Conservation (phyloP, 2,888 invertebrate species). For the Anoncus sp. region DNA sequence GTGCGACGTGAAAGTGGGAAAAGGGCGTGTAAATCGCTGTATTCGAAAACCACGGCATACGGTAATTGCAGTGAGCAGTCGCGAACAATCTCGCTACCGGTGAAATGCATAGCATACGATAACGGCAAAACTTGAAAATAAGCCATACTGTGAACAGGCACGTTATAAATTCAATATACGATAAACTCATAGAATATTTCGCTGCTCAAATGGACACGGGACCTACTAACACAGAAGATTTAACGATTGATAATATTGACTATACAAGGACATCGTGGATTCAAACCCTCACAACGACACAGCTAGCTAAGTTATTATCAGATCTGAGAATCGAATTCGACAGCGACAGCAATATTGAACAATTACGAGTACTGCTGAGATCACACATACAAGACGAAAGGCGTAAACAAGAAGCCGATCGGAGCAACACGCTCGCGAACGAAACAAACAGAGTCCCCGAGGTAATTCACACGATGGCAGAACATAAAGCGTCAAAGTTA, state of each 20-base stretch:
- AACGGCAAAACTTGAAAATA: conserved; percentile 16
- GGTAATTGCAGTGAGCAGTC: too few relatives aligned
- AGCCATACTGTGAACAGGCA: too few relatives aligned
- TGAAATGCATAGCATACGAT: too few relatives aligned
- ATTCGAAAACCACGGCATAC: conserved; percentile 9
- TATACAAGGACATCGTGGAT: conserved; percentile 33
- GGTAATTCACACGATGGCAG: conserved; percentile 34
- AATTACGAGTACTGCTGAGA: conserved; percentile 22
- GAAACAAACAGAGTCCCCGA: too few relatives aligned
- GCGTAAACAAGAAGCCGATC: conserved; percentile 24
- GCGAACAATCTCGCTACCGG: too few relatives aligned
- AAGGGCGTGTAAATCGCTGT: conserved; percentile 10
- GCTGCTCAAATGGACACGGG: conserved; percentile 18
- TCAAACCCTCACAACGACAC: conserved; percentile 29
- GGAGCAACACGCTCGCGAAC: conserved; percentile 21
- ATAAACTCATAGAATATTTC: conserved; percentile 14
- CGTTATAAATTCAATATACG: not conserved
- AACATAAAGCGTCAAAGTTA: conserved; percentile 34
- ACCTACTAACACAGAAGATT: conserved; percentile 12
- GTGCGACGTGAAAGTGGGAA: conserved; percentile 16
- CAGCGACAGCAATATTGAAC: conserved; percentile 16
- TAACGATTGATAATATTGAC: conserved; percentile 30
- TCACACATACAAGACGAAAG: conserved; percentile 9
- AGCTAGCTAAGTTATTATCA: conserved; percentile 22
- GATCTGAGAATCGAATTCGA: conserved; percentile 20